Evolutionary conservation across 1,140 invertebrate genomes (phyloP), one percentile per base, ranked within the genome.

Genomic region (Phortica variegata): DNA sequence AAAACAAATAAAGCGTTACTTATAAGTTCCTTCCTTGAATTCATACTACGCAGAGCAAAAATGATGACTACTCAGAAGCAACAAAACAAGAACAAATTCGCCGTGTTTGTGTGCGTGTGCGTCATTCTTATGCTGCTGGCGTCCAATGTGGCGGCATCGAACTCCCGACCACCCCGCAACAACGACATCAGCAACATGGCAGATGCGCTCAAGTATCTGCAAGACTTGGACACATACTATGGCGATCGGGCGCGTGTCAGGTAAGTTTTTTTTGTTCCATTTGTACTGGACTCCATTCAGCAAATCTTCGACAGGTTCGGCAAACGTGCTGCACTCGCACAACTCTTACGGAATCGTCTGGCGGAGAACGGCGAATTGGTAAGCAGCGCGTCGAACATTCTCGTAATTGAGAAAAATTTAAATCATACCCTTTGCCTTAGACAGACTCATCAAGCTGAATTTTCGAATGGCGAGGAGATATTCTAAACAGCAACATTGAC

Each of bases 171-270:
- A 10, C 72, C 73, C 3, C 56, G 65, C 5, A 71, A 69, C 29
- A 75, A 75, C 33, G 73, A 75, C n/a, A 68, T 69, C 18, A 58
- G 53, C 39, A 73, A 60, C 34, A 68, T 75, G 56, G 72, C 69
- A 3, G 73, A 75, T 61, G 72, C 73, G 3, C 36, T 75, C 3
- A 73, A 71, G 36, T 75, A 75, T 51, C 51, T 75, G 17, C 73
- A 75, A 46, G 73, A 75, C 42, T 49, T 75, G 45, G 73, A 75
- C 31, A 65, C 58, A 3, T 73, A 72, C 43, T 75, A 75, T 44
- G 72, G 69, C 0, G 69, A 75, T 46, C 45, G 63, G 19, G 72
- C 73, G 7, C 55, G 73, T 3, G 72, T 70, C 8, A 39, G 56
- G 56, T 58, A 44, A 16, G 38, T 17, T 34, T 5, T 32, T 44